Conservation (phyloP, 64 coral and sea anemone species). For the Pocillopora damicornis region DNA sequence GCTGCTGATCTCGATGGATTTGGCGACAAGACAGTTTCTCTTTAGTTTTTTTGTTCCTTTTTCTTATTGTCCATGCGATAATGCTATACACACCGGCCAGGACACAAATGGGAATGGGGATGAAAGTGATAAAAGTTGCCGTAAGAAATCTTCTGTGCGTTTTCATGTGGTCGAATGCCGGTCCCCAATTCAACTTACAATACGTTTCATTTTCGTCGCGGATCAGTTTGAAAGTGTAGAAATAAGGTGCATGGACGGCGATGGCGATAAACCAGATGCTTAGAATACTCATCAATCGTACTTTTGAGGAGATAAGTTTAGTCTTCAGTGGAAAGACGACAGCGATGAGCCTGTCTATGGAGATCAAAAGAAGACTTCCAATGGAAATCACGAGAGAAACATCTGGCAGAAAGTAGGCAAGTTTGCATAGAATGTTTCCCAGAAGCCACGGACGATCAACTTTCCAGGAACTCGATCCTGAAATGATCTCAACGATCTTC, state of each 20-base stretch:
- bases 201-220: background rate
- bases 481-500: background rate
- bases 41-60: background rate
- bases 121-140: background rate
- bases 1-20: background rate
- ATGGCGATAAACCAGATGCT: conserved; percentile 21
- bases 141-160: background rate
- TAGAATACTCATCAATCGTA: conserved; percentile 1
- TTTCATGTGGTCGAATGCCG: conserved; percentile 9
- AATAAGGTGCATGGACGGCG: background rate
- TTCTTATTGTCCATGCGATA: conserved; percentile 1
- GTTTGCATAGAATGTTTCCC: conserved; percentile 30
- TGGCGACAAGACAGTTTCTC: background rate
- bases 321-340: conserved; percentile 11
- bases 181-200: background rate
- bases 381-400: conserved; percentile 25
- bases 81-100: background rate
- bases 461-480: background rate
- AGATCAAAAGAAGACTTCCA: conserved; percentile 11
- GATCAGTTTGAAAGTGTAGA: background rate
- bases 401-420: conserved; percentile 34
- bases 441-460: background rate
- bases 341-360: conserved; percentile 33
- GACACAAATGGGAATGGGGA: background rate
- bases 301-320: conserved; percentile 1